Evolutionary conservation across 2,113 vertebrate genomes (phyloP).

Genomic region (Myrmecobius fasciatus): DNA sequence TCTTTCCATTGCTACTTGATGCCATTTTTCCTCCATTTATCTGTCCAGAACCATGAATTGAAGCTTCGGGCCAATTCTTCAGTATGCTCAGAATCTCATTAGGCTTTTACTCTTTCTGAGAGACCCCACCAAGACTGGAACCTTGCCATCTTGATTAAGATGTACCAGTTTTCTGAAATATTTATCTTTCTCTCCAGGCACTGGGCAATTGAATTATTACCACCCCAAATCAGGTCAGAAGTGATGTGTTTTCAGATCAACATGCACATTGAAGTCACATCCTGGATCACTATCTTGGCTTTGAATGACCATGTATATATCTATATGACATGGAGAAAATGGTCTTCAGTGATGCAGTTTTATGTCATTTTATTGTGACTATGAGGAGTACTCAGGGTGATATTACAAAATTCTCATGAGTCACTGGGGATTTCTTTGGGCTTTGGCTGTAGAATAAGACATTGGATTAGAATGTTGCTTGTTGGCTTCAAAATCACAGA

Average conservation of each 20-base stretch:
- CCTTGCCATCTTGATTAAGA: background rate
- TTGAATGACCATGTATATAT: background rate
- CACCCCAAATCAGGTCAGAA: background rate
- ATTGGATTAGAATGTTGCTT: background rate
- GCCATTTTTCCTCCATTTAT: background rate
- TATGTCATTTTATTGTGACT: background rate
- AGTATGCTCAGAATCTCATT: background rate
- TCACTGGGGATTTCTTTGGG: background rate
- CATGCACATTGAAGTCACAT: background rate
- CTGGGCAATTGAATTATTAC: background rate
- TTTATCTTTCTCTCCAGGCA: background rate
- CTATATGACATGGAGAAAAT: background rate
- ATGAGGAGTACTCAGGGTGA: background rate
- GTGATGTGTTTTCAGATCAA: background rate
- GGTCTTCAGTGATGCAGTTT: conserved; percentile 11
- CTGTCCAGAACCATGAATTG: background rate
- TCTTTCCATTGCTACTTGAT: background rate
- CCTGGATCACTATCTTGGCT: background rate
- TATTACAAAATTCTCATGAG: conserved; percentile 15
- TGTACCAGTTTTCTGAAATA: background rate
- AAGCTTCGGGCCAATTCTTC: background rate
- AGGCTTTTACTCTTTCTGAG: background rate
- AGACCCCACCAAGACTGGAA: background rate
- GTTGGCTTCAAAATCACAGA: background rate
- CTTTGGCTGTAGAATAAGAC: background rate